phyloP scores from a whole-genome alignment of 2,888 invertebrate species.

The Drosophila atripex region DNA sequence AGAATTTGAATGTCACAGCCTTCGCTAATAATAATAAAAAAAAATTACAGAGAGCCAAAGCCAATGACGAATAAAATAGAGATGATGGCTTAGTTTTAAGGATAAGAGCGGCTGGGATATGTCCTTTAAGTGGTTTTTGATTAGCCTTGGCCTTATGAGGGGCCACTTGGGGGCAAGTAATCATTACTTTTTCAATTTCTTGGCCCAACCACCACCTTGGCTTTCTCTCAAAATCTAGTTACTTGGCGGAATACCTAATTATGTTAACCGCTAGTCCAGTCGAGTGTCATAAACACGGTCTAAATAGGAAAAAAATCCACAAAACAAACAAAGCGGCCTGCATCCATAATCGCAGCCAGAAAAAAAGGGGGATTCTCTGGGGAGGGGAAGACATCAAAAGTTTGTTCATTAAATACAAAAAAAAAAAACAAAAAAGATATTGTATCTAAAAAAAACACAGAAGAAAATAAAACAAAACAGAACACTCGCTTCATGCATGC shows the following conservation, averaged over 20 bases:
- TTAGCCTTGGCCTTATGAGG: constrained; percentile 40
- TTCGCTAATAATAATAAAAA: constrained; percentile 46
- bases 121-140: constrained; percentile 67
- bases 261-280: constrained; percentile 34
- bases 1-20: constrained; percentile 74
- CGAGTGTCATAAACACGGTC: constrained; percentile 15
- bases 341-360: constrained; percentile 17
- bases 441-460: neutral
- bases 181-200: neutral
- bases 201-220: no score
- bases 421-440: neutral
- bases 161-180: no score
- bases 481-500: constrained; percentile 70
- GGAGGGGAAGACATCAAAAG: constrained; percentile 44
- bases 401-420: constrained; percentile 64
- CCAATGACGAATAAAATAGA: neutral
- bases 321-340: constrained; percentile 27
- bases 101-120: neutral
- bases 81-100: neutral
- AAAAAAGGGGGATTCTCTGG: neutral
- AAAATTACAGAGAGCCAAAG: constrained; percentile 17
- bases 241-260: constrained; percentile 6
- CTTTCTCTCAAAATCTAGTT: neutral
- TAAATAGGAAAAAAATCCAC: neutral
- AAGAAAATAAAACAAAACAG: constrained; percentile 14